Conservation (phyloP, 2,797 vertebrate genomes). For the Setipinna tenuifilis region DNA sequence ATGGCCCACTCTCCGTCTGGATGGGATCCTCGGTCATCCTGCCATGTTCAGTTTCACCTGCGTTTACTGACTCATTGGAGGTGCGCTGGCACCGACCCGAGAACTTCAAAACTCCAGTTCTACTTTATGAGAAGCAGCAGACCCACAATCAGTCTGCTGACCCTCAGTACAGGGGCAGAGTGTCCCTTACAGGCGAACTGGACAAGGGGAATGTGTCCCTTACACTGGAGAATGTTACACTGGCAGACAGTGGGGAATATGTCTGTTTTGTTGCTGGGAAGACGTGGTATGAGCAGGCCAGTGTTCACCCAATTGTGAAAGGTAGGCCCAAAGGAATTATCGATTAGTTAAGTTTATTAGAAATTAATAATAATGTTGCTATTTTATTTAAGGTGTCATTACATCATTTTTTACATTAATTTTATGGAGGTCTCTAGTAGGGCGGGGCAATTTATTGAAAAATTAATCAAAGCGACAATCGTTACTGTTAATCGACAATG, state of each 20-base stretch:
- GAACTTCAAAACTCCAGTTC: not conserved
- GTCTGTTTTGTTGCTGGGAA: conserved; percentile 35
- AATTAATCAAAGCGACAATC: no score
- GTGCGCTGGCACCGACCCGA: conserved; percentile 43
- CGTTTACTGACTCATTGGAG: not conserved
- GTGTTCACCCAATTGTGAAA: conserved; percentile 22
- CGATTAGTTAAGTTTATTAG: not conserved
- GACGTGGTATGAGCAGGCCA: conserved; percentile 25
- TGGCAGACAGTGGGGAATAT: conserved; percentile 34
- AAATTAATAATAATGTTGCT: not conserved
- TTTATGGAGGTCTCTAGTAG: no score
- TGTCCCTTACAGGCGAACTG: conserved; percentile 33
- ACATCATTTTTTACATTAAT: no score
- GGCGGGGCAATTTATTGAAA: no score
- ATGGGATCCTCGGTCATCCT: conserved; percentile 29
- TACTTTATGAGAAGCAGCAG: conserved; percentile 29
- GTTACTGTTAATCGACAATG: no score
- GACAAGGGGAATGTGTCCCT: conserved; percentile 39
- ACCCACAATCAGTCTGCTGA: conserved; percentile 25
- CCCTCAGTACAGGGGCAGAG: conserved; percentile 39
- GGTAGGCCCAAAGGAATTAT: not conserved
- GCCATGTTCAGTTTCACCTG: conserved; percentile 30
- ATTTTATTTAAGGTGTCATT: no score
- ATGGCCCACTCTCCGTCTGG: conserved; percentile 12
- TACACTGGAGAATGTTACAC: conserved; percentile 38